Conservation (phyloP, 2,113 vertebrate genomes). For the Acinonyx jubatus region DNA sequence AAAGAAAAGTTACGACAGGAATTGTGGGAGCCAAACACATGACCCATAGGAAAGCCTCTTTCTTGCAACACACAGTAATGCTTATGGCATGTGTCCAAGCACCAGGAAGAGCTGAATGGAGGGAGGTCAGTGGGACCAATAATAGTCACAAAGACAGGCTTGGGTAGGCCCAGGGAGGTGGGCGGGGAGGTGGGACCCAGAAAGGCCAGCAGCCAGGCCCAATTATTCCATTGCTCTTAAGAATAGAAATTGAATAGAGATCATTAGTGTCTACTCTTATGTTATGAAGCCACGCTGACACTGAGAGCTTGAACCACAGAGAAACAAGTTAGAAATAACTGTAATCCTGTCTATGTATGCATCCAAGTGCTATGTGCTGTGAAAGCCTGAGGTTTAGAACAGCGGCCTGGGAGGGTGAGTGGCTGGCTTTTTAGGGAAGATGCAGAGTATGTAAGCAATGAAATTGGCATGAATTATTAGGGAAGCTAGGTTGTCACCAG, state of each 20-base stretch:
- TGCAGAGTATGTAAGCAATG: neutral
- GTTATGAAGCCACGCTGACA: neutral
- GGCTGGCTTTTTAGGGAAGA: neutral
- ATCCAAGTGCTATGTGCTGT: neutral
- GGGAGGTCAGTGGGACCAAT: neutral
- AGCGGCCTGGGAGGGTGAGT: neutral
- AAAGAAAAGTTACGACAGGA: neutral
- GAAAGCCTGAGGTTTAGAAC: neutral
- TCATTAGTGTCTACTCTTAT: neutral
- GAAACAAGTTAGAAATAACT: neutral
- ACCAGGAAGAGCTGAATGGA: neutral
- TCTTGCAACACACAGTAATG: neutral
- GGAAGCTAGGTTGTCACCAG: neutral
- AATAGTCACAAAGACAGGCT: neutral
- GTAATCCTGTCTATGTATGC: neutral
- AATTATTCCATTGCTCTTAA: neutral
- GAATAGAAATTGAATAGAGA: neutral
- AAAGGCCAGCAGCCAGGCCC: neutral
- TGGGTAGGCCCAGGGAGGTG: neutral
- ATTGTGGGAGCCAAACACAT: neutral
- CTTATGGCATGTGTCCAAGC: neutral
- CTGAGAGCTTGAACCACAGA: neutral
- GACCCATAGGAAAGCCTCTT: neutral
- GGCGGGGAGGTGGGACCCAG: neutral
- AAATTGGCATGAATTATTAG: neutral